phyloP scores from a whole-genome alignment of 2,113 vertebrate genomes.

The Todiramphus chloris region DNA sequence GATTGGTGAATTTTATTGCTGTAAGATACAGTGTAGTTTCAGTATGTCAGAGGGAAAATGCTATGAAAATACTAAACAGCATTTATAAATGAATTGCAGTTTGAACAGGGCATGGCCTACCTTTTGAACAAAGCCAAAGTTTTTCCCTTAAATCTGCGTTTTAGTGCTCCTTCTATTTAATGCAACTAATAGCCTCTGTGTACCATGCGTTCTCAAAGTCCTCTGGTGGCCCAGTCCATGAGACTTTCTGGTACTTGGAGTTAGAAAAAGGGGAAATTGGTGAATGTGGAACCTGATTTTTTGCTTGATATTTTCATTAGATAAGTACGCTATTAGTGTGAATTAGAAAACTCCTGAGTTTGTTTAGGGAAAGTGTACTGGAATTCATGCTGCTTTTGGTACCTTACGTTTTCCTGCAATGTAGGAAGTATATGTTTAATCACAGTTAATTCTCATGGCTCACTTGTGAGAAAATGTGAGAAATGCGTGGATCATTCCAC shows the following conservation, averaged over 20 bases:
- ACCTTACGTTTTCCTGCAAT: not conserved
- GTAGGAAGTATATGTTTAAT: not conserved
- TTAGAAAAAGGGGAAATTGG: not conserved
- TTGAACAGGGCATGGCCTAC: not conserved
- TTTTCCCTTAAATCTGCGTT: not conserved
- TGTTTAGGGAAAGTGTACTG: not conserved
- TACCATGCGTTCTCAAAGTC: not conserved
- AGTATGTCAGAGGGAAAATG: not conserved
- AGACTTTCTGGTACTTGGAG: not conserved
- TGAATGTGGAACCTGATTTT: not conserved
- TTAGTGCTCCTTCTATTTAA: not conserved
- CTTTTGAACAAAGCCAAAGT: not conserved
- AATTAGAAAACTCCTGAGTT: not conserved
- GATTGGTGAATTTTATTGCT: not conserved
- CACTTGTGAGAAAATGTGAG: not conserved
- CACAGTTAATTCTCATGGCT: not conserved
- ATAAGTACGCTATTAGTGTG: not conserved
- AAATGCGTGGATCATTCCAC: not conserved
- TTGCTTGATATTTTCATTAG: not conserved
- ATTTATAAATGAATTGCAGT: not conserved
- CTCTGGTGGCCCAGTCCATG: not conserved
- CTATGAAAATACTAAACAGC: not conserved
- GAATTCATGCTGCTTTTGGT: not conserved
- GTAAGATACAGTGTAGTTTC: not conserved
- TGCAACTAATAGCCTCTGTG: fast-evolving